phyloP scores from a whole-genome alignment of 2,888 invertebrate species.

The Dendrolimus pini region DNA sequence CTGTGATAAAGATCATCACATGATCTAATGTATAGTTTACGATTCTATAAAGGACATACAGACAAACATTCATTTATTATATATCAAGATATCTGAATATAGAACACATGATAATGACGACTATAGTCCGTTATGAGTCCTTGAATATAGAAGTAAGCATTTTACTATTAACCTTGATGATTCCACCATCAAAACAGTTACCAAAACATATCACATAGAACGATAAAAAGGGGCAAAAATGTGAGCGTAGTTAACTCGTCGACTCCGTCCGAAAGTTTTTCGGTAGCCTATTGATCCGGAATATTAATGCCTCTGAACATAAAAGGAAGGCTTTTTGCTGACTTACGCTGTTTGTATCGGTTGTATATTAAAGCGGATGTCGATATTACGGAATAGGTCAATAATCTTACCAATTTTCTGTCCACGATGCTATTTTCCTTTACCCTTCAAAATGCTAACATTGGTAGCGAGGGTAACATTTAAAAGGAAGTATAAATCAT shows the following conservation, averaged over 20 bases:
- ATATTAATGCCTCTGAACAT: background rate
- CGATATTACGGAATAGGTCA: background rate
- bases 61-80: too few relatives aligned
- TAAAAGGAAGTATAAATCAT: too few relatives aligned
- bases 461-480: too few relatives aligned
- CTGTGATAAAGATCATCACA: too few relatives aligned
- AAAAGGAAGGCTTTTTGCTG: background rate
- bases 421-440: background rate
- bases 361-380: background rate
- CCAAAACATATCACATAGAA: background rate
- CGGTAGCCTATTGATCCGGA: background rate
- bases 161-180: background rate
- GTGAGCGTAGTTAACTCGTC: background rate
- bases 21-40: too few relatives aligned
- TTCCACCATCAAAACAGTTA: background rate
- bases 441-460: too few relatives aligned
- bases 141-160: background rate
- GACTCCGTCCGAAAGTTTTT: background rate
- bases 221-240: background rate
- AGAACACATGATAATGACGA: too few relatives aligned
- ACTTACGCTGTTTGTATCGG: background rate
- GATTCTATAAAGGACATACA: too few relatives aligned
- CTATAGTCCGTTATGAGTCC: background rate
- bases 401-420: background rate
- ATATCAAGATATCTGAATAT: too few relatives aligned